Evolutionary conservation across 2,888 invertebrate genomes (phyloP), one percentile per base, ranked within the genome.

Genomic region (Dryadula phaetusa): DNA sequence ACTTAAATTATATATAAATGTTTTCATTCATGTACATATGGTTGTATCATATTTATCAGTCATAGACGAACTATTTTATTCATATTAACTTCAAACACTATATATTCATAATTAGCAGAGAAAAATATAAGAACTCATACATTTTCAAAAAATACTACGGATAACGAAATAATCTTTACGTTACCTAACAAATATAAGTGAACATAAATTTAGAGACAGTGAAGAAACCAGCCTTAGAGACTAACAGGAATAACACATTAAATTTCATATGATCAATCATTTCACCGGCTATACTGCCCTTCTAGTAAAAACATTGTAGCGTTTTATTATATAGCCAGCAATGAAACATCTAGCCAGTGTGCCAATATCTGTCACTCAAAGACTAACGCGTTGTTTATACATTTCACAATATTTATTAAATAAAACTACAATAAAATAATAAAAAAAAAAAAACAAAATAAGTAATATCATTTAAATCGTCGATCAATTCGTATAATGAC

Each of bases 241-340:
- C 49, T 28, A 32, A 10, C 16, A 28, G 49, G 28, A 8, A 52
- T 16, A 52, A 32, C 0, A 4, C 28, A 8, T 52, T 52, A 28
- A 16, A 32, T 8, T 16, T 52, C 52, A 32, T 52, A 28, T 16
- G 28, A 25, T 28, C 25, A 25, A 3, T 49, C 28, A 28, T 28
- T 28, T 49, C 28, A 28, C 52, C 5, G 52, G 16, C 52, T 52
- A 10, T 32, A n/a, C 52, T 16, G 52, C 28, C 52, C 28, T 16
- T 52, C 52, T 28, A 52, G 16, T 52, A 28, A 16, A 16, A 52
- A 28, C 32, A 32, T 52, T 52, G 52, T 28, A 32, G 32, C 52
- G 28, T 52, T 32, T 52, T 28, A 32, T 52, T 16, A 18, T 10
- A 16, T 28, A 32, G 52, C 52, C 16, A 25, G 16, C 28, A 52